Conservation (phyloP, 2,888 invertebrate species). For the Volucella zonaria region DNA sequence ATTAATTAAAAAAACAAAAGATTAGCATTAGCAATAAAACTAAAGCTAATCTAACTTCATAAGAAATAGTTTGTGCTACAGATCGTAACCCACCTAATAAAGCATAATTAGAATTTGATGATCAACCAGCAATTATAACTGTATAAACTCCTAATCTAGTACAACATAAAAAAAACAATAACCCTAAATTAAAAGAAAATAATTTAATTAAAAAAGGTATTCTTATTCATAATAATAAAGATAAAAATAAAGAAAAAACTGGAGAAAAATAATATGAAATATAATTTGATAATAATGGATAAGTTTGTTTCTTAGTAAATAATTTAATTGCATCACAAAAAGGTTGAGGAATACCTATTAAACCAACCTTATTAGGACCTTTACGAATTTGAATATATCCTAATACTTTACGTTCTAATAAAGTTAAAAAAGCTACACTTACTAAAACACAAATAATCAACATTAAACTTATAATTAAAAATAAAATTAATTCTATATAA, state of each 20-base stretch:
- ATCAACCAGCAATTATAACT: too few species aligned
- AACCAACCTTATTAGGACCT: conserved; percentile 88
- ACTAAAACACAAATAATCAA: conserved; percentile 86
- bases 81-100: conserved; percentile 87
- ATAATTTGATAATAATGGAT: conserved; percentile 83
- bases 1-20: conserved; percentile 85
- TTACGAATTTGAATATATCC: conserved; percentile 89
- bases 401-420: conserved; percentile 88
- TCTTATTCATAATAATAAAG: conserved; percentile 85
- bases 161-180: conserved; percentile 87
- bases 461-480: conserved; percentile 83
- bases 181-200: conserved; percentile 84
- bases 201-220: too few species aligned
- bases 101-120: conserved; percentile 88
- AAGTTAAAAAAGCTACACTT: conserved; percentile 88
- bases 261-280: conserved; percentile 86
- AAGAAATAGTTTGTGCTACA: conserved; percentile 89
- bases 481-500: conserved; percentile 82
- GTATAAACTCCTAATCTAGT: too few species aligned
- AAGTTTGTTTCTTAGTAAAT: too few species aligned
- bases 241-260: conserved; percentile 85
- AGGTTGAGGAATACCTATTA: conserved; percentile 82
- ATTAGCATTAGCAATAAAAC: conserved; percentile 87
- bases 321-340: too few species aligned
- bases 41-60: conserved; percentile 88